These are phyloP conservation scores for Tenthredo distinguenda DNA, from an alignment of 2,888 invertebrate genomes.

Conservation along the genomic window DNA sequence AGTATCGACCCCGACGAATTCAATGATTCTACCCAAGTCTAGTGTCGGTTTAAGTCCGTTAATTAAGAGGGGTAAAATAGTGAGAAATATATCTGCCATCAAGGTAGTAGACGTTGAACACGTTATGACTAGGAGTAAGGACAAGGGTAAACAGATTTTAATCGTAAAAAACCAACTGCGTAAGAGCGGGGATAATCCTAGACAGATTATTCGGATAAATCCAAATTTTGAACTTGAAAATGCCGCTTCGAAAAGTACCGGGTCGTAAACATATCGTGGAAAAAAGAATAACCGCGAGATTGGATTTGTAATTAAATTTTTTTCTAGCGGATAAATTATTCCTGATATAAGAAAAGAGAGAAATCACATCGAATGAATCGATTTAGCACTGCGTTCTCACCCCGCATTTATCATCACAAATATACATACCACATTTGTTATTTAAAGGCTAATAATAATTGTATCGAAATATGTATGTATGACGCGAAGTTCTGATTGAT, in stretches of 20 bases:
- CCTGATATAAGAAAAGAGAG: background rate
- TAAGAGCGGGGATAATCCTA: conserved; percentile 59
- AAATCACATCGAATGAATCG: conserved; percentile 27
- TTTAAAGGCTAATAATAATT: background rate
- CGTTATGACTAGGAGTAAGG: conserved; percentile 58
- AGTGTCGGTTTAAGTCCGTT: conserved; percentile 55
- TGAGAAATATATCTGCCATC: conserved; percentile 66
- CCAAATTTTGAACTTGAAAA: conserved; percentile 66
- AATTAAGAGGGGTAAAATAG: conserved; percentile 58
- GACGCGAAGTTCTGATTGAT: background rate
- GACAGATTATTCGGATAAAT: conserved; percentile 67
- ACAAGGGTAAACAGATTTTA: conserved; percentile 62
- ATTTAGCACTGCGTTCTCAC: background rate
- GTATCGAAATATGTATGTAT: background rate
- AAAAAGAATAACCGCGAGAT: conserved; percentile 6
- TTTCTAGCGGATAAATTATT: background rate
- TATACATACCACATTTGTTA: background rate
- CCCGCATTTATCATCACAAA: background rate
- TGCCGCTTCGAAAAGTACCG: conserved; percentile 66
- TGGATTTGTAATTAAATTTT: background rate
- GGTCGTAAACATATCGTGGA: conserved; percentile 60
- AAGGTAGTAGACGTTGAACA: conserved; percentile 64
- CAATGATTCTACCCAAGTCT: conserved; percentile 69
- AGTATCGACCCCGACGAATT: conserved; percentile 61
- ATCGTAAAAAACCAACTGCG: conserved; percentile 63